Conservation (phyloP, 2,888 invertebrate species). For the Drosophila borealis region DNA sequence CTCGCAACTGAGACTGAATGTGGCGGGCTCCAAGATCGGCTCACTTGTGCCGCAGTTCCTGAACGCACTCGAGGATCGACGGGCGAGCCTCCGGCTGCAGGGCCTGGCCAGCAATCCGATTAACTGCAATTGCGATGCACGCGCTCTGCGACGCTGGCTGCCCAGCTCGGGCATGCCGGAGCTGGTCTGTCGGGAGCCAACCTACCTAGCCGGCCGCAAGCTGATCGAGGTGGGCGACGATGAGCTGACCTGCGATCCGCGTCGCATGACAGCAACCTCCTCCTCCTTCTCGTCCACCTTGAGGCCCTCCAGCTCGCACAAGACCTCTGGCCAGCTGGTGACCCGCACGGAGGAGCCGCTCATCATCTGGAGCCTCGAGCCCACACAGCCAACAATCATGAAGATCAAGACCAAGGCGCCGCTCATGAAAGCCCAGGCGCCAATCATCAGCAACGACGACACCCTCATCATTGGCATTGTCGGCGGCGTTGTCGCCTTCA, state of each 20-base stretch:
- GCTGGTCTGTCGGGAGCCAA: constrained; percentile 89
- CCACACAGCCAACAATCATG: constrained; percentile 87
- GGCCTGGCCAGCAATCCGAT: constrained; percentile 93
- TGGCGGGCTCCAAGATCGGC: constrained; percentile 91
- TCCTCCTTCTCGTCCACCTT: constrained; percentile 78
- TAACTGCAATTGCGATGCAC: constrained; percentile 93
- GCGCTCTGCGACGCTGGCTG: constrained; percentile 92
- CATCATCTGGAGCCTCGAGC: constrained; percentile 95
- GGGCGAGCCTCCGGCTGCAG: constrained; percentile 90
- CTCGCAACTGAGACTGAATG: constrained; percentile 91
- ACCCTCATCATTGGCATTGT: constrained; percentile 98
- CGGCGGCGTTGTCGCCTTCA: constrained; percentile 95
- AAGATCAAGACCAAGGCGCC: constrained; percentile 86
- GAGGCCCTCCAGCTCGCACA: constrained; percentile 67
- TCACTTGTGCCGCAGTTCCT: constrained; percentile 92
- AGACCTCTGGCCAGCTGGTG: constrained; percentile 85
- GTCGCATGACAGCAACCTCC: constrained; percentile 85
- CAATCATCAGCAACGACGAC: constrained; percentile 92
- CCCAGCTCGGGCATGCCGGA: constrained; percentile 88
- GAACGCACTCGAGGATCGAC: constrained; percentile 92
- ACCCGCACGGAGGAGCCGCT: constrained; percentile 90
- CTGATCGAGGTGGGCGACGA: constrained; percentile 92
- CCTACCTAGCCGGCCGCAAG: constrained; percentile 89
- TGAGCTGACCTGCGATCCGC: constrained; percentile 91
- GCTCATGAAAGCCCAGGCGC: constrained; percentile 88